Evolutionary conservation across 2,888 invertebrate genomes (phyloP), one percentile per base, ranked within the genome.

Genomic region (Sipunculus nudus): DNA sequence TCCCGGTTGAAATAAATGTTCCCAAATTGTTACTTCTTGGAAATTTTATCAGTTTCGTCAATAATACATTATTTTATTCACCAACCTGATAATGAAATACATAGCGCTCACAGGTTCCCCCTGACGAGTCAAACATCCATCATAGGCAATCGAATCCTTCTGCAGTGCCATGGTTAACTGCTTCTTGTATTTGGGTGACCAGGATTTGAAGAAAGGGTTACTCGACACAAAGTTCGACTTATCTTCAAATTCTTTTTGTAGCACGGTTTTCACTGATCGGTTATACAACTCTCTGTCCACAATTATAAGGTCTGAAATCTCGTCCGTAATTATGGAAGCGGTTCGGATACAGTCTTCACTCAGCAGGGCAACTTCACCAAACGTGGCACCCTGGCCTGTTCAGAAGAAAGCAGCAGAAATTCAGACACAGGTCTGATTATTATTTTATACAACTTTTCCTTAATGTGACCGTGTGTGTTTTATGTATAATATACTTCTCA

Each of bases 291-390:
- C 66, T 39, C 78, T 70, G 66, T 80, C 79, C n/a, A 83, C 77
- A n/a, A 81, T 76, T 29, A 83, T 69, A 25, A 83, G 67, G 57
- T 82, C 81, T 0, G 78, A 76, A 3, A 57, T 59, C 46, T 76
- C 75, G 58, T 81, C 79, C 13, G 78, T 74, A 38, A 82, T 73
- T 29, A 83, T 79, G 23, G 78, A 73, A 10, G 83, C 83, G 21
- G 81, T 82, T 13, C 83, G 72, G 50, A 78, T 73, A 43, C 77
- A 76, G 63, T 78, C 78, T 40, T 78, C 78, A 16, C 75, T 76
- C 31, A 78, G 72, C n/a, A 83, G 71, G 2, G 83, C 82, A 23
- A 82, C 80, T 59, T 82, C 83, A 3, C 83, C 83, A 56, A 83
- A 82, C 13, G 80, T 78, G 29, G 74, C 71, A 1, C 83, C 83